Percentiles rank a stretch among this genome's conserved stretches.
phyloP scores from a whole-genome alignment of 2,888 invertebrate genomes.

The Clunio marinus region DNA sequence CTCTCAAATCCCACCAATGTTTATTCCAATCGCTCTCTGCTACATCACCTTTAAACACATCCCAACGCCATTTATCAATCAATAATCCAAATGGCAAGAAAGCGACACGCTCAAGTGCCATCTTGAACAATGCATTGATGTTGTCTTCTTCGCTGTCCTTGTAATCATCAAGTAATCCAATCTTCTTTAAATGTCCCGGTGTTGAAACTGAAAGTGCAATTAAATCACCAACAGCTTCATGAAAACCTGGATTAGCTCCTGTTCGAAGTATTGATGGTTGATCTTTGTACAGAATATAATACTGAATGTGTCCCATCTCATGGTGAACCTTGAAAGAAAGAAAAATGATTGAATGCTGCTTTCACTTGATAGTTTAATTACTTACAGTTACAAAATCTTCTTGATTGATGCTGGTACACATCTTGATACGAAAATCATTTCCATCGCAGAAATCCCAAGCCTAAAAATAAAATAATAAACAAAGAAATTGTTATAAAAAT shows the following conservation, averaged over 20 bases:
- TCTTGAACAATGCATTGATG: slow-evolving; percentile 53
- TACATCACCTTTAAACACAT: slow-evolving; percentile 53
- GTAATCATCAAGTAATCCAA: slow-evolving; percentile 37
- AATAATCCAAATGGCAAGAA: slow-evolving; percentile 59
- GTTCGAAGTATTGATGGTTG: slow-evolving; percentile 52
- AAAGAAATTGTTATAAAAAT: neutral
- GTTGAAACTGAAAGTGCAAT: slow-evolving; percentile 51
- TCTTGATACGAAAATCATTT: slow-evolving; percentile 49
- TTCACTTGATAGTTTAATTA: neutral
- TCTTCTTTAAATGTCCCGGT: slow-evolving; percentile 45
- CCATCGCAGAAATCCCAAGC: slow-evolving; percentile 59
- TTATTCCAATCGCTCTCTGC: slow-evolving; percentile 51
- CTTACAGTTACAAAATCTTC: slow-evolving; percentile 39
- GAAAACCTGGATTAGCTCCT: slow-evolving; percentile 53
- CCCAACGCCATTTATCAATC: slow-evolving; percentile 59
- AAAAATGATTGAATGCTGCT: neutral
- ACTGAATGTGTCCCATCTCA: slow-evolving; percentile 56
- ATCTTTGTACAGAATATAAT: slow-evolving; percentile 52
- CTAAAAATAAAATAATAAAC: slow-evolving; percentile 49
- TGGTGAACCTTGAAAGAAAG: slow-evolving; percentile 37
- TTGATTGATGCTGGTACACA: slow-evolving; percentile 40
- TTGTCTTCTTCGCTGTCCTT: slow-evolving; percentile 44
- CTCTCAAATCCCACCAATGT: slow-evolving; percentile 51
- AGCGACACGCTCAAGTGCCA: slow-evolving; percentile 54
- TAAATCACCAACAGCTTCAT: slow-evolving; percentile 45